Evolutionary conservation across 1,140 invertebrate species (phyloP), one percentile per base, ranked within the genome.

Genomic region (Micrasema minimum): DNA sequence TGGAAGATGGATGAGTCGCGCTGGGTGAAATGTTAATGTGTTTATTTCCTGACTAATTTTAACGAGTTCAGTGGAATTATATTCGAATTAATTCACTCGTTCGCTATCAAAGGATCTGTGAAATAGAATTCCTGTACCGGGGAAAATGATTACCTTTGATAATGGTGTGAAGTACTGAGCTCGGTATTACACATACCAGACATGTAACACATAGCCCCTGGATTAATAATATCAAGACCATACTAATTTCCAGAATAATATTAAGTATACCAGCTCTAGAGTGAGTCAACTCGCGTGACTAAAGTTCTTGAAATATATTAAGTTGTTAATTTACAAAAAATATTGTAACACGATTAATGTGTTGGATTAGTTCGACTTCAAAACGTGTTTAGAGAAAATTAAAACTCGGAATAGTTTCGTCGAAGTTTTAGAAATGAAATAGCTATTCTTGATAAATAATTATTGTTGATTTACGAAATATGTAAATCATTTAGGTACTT

Each of bases 271-370:
- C 2, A 20, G 35, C 45, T 66, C 16, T 31, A 66, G 26, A 37
- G 50, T 66, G 62, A 66, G 45, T 66, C 46, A 66, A 66, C 62
- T 14, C 37, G 62, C 62, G 62, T 66, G 62, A 66, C 62, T 66
- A 14, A 46, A 59, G 16, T 59, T 43, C 26, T n/a, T 22, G 18
- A 59, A 43, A 59, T 41, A 59, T 59, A 59, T 59, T 59, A 22
- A 59, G 55, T 59, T 59, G 55, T 59, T 59, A 59, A 59, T 31
- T 38, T 59, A 59, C 55, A 59, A 43, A 59, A 22, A 59, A 59
- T 31, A 53, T 12, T 12, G 35, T 59, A 59, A 41, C 55, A 43
- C 55, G 55, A 59, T 59, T 59, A 59, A 59, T 59, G 37, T 59
- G 37, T 43, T 18, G 55, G 55, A 59, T 59, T 59, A 43, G 55